A percentile compares a stretch with the other conserved stretches of the same genome.
phyloP scores from a whole-genome alignment of 2,888 invertebrate species.

The Pandemis corylana region DNA sequence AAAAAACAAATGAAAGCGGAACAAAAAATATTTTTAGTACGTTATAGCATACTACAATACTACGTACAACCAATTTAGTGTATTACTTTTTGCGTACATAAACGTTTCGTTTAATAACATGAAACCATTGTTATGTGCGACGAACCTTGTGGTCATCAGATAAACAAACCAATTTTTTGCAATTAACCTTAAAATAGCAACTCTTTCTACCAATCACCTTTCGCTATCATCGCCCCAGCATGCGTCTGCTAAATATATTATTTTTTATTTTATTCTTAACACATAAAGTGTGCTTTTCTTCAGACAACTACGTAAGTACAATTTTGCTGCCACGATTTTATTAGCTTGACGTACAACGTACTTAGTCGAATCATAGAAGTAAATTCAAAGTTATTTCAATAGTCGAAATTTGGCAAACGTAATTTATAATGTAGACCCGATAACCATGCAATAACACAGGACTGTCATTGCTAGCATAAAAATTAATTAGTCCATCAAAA shows the following conservation, averaged over 20 bases:
- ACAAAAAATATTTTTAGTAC: not conserved
- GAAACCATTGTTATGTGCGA: slow-evolving; percentile 8
- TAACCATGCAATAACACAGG: too few relatives aligned
- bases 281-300: not conserved
- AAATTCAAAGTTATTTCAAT: too few relatives aligned
- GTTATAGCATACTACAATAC: not conserved
- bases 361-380: too few relatives aligned
- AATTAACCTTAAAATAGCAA: slow-evolving; percentile 1
- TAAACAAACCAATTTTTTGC: not conserved
- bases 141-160: slow-evolving; percentile 30
- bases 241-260: not conserved
- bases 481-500: too few relatives aligned
- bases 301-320: not conserved
- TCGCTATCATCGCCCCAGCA: not conserved
- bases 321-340: not conserved
- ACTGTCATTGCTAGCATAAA: too few relatives aligned
- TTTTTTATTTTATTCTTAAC: not conserved
- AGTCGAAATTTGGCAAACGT: too few relatives aligned
- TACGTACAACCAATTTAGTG: not conserved
- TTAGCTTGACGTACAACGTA: too few relatives aligned
- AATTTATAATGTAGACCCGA: too few relatives aligned
- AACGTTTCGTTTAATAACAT: slow-evolving; percentile 4
- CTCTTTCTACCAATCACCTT: slow-evolving; percentile 1
- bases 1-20: too few relatives aligned
- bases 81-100: not conserved